Base-by-base conservation (phyloP, 2,113 vertebrate species). In the Cebus imitator region DNA sequence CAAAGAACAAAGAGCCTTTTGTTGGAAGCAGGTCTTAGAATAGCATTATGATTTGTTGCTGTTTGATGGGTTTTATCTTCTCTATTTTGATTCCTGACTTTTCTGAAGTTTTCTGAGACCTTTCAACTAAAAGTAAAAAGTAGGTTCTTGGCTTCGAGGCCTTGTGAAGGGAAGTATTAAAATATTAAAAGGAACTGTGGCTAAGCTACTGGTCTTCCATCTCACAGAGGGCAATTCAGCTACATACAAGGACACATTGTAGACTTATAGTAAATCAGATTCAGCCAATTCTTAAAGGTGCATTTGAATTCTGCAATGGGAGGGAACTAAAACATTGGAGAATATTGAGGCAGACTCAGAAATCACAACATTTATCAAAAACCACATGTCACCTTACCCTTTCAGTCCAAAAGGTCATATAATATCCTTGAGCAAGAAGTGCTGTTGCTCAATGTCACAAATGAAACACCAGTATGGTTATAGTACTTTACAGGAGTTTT, bases 171-270 rank as follows among this genome's bases (percentile, higher is more conserved):
- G 95, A 95, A 97, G 82, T 93, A 95, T 88, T 96, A 95, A 96
- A 88, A 81, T 93, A 95, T 92, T 96, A 95, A 96, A 88, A 96
- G 73, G 27, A 92, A 64, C 84, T 97, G 96, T 94, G 96, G 97
- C 97, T 95, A 96, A 90, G 61, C 94, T 95, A 92, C 96, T 83
- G 68, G 97, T 79, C 88, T 97, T 95, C 94, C 90, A 76, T 64
- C 96, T 97, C 87, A 97, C 96, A 98, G 96, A 97, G 43, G 95
- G 97, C 87, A 91, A 97, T 98, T 98, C 96, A 97, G 92, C 90
- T 81, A 17, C 90, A 95, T 21, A 98, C 96, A 98, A 96, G 96
- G 96, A 61, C 81, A 95, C 87, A 96, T 96, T 98, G 96, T 97
- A 37, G 23, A 79, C 35, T 80, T 40, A 21, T 78, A 97, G 78